phyloP scores from a whole-genome alignment of 2,888 invertebrate genomes.

The Electrophaes corylata region DNA sequence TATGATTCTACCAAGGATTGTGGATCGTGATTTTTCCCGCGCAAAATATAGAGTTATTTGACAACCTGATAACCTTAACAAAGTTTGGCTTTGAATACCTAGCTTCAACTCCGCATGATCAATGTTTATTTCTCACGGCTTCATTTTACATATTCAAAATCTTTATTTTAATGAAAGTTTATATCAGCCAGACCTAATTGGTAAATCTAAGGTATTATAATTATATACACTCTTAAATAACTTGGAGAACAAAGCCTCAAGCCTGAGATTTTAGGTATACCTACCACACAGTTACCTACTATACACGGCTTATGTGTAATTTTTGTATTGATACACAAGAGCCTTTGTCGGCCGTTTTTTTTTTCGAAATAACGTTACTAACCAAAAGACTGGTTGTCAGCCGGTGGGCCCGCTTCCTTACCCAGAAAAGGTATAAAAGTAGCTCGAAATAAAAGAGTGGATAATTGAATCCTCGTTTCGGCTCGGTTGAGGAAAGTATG shows the following conservation, averaged over 20 bases:
- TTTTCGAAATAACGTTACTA: not conserved
- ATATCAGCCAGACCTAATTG: too few relatives aligned
- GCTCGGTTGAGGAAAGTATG: constrained; percentile 18
- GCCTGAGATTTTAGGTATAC: too few relatives aligned
- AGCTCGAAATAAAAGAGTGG: constrained; percentile 27
- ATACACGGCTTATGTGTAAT: too few relatives aligned
- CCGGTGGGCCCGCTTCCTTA: constrained; percentile 15
- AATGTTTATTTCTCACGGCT: not conserved
- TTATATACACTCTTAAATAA: too few relatives aligned
- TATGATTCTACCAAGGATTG: not conserved
- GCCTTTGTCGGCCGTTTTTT: too few relatives aligned
- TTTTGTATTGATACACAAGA: too few relatives aligned
- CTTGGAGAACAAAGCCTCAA: too few relatives aligned
- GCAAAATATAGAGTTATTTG: not conserved
- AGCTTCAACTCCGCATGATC: too few relatives aligned
- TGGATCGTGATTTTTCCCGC: not conserved
- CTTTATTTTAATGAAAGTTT: too few relatives aligned
- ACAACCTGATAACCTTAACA: not conserved
- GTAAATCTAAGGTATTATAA: too few relatives aligned
- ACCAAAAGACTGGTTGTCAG: not conserved
- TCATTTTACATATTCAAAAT: not conserved
- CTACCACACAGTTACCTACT: too few relatives aligned
- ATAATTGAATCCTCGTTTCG: constrained; percentile 25
- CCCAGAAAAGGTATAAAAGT: constrained; percentile 8
- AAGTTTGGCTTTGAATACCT: not conserved